phyloP scores from a whole-genome alignment of 1,140 invertebrate species.

The Temnothorax curvispinosus region DNA sequence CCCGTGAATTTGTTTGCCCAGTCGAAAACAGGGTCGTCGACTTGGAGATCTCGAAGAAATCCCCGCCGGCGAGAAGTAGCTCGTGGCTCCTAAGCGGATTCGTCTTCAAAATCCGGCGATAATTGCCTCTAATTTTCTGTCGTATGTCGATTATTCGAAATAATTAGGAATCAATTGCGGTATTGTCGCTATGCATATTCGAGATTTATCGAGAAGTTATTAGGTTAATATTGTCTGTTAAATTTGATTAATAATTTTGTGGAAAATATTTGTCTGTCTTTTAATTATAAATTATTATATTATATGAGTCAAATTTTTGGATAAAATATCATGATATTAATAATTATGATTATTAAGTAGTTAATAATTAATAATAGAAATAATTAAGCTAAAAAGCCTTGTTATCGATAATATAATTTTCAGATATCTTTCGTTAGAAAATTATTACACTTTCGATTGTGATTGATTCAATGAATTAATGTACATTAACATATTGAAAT shows the following conservation, averaged over 20 bases:
- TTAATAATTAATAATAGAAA: constrained; percentile 17
- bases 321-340: neutral
- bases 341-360: neutral
- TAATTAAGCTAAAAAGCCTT: neutral
- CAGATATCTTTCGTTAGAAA: neutral
- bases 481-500: neutral
- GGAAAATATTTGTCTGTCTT: neutral
- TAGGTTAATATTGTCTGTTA: neutral
- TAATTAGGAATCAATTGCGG: neutral
- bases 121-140: constrained; percentile 24
- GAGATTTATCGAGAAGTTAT: neutral
- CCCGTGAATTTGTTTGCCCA: constrained; percentile 33
- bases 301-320: neutral
- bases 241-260: neutral
- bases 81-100: constrained; percentile 16
- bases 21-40: constrained; percentile 19
- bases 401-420: neutral
- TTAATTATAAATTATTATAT: neutral
- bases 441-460: neutral
- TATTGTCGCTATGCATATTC: no score
- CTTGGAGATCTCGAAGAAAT: constrained; percentile 21
- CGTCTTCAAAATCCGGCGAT: neutral
- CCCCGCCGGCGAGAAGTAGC: neutral
- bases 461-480: neutral
- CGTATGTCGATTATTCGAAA: neutral